phyloP scores from a whole-genome alignment of 2,113 vertebrate species.

The Rhinogobius similis region DNA sequence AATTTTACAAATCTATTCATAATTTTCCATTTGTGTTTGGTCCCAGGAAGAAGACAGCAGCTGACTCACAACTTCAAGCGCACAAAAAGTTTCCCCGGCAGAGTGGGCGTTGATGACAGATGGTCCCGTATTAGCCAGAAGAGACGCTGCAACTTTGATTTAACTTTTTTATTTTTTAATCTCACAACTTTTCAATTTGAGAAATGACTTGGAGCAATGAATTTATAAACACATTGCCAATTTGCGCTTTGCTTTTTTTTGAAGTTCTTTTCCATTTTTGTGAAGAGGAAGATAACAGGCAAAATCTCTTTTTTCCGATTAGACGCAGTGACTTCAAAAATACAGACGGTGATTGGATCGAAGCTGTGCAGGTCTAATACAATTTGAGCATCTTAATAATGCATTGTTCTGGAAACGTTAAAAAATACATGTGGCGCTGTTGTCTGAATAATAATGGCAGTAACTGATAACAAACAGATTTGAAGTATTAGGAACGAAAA shows the following conservation, averaged over 20 bases:
- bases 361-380: background rate
- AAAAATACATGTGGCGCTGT: too few relatives aligned
- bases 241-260: background rate
- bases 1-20: background rate
- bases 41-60: slow-evolving; percentile 21
- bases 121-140: slow-evolving; percentile 27
- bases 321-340: background rate
- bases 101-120: slow-evolving; percentile 22
- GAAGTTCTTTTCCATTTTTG: background rate
- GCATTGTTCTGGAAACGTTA: too few relatives aligned
- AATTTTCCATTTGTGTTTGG: slow-evolving; percentile 5
- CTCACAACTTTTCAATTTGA: slow-evolving; percentile 3
- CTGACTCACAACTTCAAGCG: slow-evolving; percentile 26
- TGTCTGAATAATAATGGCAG: too few relatives aligned
- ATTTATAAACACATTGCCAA: background rate
- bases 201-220: background rate
- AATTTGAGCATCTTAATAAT: background rate
- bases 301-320: background rate
- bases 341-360: background rate
- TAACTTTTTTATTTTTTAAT: slow-evolving; percentile 23
- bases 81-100: slow-evolving; percentile 18
- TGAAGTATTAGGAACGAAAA: too few relatives aligned
- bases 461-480: too few relatives aligned
- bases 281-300: background rate
- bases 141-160: slow-evolving; percentile 26